A percentile compares a stretch with the other conserved stretches of the same genome.
phyloP scores from a whole-genome alignment of 2,113 vertebrate genomes.

The Vicugna pacos region DNA sequence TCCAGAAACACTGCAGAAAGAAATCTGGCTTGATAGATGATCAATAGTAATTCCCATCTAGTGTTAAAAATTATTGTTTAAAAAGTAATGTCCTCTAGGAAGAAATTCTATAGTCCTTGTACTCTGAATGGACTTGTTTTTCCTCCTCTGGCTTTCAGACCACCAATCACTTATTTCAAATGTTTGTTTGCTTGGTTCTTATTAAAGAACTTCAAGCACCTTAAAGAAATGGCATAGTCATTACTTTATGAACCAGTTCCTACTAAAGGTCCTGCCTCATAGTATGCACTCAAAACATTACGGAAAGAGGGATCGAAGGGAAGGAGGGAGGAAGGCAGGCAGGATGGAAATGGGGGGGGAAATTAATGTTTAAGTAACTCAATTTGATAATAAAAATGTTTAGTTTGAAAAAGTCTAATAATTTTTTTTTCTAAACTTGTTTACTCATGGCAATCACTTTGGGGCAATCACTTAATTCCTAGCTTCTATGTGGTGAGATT shows the following conservation, averaged over 20 bases:
- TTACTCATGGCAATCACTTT: neutral
- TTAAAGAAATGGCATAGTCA: neutral
- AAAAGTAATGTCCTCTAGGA: neutral
- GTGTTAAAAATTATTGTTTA: conserved; percentile 59
- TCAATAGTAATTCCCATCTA: conserved; percentile 32
- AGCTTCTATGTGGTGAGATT: neutral
- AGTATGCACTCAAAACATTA: neutral
- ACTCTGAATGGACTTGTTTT: conserved; percentile 13
- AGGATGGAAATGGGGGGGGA: neutral
- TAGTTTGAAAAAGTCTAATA: neutral
- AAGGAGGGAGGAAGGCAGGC: neutral
- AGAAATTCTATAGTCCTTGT: neutral
- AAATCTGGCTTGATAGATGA: conserved; percentile 62
- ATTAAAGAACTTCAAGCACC: neutral
- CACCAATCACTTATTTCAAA: neutral
- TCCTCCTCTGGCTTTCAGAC: neutral
- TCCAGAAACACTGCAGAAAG: conserved; percentile 38
- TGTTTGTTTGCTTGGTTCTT: neutral
- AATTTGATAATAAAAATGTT: neutral
- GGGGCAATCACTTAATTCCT: neutral
- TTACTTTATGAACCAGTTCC: neutral
- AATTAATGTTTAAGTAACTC: neutral
- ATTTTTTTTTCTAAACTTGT: neutral
- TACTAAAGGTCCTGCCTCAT: neutral
- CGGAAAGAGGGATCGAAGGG: neutral